These are phyloP conservation scores for Troides aeacus DNA, from an alignment of 2,888 invertebrate species.

Conservation along the genomic window DNA sequence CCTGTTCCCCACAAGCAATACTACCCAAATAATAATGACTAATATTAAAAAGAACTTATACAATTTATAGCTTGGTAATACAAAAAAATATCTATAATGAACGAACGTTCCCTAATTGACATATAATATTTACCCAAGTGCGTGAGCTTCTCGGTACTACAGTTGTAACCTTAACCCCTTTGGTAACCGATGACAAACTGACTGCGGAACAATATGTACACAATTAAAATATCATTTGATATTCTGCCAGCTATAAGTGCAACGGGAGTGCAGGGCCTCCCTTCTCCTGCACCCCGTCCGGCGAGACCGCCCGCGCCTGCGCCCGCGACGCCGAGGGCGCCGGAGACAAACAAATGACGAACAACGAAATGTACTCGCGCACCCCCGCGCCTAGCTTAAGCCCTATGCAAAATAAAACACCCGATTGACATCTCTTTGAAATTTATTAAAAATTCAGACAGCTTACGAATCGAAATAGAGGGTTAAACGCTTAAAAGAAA, in stretches of 20 bases:
- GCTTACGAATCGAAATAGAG: slow-evolving; percentile 71
- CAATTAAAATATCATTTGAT: slow-evolving; percentile 68
- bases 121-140: slow-evolving; percentile 23
- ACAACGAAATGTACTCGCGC: slow-evolving; percentile 78
- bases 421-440: slow-evolving; percentile 78
- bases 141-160: background rate
- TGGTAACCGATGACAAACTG: slow-evolving; percentile 24
- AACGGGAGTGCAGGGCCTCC: slow-evolving; percentile 42
- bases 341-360: slow-evolving; percentile 73
- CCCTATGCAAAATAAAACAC: slow-evolving; percentile 80
- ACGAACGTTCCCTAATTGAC: slow-evolving; percentile 12
- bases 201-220: slow-evolving; percentile 43
- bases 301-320: background rate
- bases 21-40: no score
- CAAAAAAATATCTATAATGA: background rate
- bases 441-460: slow-evolving; percentile 78
- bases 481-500: slow-evolving; percentile 75
- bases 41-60: background rate
- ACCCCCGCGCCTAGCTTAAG: slow-evolving; percentile 62
- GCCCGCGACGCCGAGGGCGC: slow-evolving; percentile 40
- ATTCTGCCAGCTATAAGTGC: slow-evolving; percentile 72
- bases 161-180: slow-evolving; percentile 26
- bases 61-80: background rate
- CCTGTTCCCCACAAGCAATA: no score
- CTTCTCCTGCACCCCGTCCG: no score